Conservation (phyloP, 2,888 invertebrate species). For the Nemoura dubitans region DNA sequence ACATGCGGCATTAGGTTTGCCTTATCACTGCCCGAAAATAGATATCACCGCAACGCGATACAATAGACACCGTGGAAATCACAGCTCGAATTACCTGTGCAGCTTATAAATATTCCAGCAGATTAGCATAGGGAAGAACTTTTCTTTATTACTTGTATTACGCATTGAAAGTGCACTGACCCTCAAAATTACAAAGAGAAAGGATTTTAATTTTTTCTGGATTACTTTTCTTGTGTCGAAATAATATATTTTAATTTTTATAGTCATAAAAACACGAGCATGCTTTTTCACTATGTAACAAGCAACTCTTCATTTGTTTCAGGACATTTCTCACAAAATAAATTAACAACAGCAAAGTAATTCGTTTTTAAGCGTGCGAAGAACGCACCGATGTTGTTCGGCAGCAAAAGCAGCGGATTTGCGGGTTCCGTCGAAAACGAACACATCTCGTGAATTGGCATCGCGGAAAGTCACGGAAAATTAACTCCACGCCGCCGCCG, state of each 20-base stretch:
- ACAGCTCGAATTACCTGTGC: background rate
- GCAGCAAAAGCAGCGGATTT: background rate
- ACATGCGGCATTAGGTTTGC: background rate
- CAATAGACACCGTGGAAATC: background rate
- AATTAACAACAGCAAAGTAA: background rate
- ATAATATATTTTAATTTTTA: background rate
- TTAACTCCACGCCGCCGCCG: background rate
- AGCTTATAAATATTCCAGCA: background rate
- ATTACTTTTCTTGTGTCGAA: background rate
- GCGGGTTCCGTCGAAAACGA: background rate
- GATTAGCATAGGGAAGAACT: background rate
- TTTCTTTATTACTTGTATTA: background rate
- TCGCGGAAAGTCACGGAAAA: background rate
- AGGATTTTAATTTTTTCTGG: conserved; percentile 15
- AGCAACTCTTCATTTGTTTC: background rate
- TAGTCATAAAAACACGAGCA: background rate
- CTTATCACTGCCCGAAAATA: background rate
- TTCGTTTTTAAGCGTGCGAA: background rate
- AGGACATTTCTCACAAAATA: background rate
- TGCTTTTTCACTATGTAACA: background rate
- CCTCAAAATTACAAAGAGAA: conserved; percentile 23
- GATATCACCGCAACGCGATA: background rate
- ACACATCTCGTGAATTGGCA: background rate
- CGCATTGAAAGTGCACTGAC: conserved; percentile 7
- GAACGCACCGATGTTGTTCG: background rate